phyloP scores from a whole-genome alignment of 2,113 vertebrate species.

The Istiophorus platypterus region DNA sequence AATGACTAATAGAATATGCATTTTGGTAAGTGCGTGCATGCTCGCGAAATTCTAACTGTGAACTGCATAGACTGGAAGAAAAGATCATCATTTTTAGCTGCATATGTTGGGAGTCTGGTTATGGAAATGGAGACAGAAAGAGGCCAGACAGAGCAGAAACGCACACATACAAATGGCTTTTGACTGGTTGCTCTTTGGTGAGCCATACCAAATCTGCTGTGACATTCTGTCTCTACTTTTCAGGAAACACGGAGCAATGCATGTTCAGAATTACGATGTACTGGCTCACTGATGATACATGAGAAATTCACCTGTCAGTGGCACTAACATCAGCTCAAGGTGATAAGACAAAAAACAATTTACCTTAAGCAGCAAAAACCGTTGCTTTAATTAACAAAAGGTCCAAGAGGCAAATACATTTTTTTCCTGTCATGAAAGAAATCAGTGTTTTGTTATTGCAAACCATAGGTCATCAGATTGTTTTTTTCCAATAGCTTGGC shows the following conservation, averaged over 20 bases:
- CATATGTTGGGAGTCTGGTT: constrained; percentile 38
- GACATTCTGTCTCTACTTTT: constrained; percentile 73
- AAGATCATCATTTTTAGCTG: constrained; percentile 23
- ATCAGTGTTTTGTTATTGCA: constrained; percentile 46
- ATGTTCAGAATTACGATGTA: constrained; percentile 52
- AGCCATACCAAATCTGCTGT: constrained; percentile 66
- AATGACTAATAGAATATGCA: constrained; percentile 48
- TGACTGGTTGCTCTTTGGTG: constrained; percentile 66
- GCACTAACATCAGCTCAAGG: constrained; percentile 16
- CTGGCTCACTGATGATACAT: not conserved
- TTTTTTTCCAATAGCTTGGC: constrained; percentile 27
- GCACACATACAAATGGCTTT: constrained; percentile 67
- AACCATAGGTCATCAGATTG: constrained; percentile 55
- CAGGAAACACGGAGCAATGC: constrained; percentile 59
- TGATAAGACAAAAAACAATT: constrained; percentile 1
- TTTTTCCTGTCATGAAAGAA: constrained; percentile 46
- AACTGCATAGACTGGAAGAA: constrained; percentile 3
- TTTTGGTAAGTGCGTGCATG: constrained; percentile 24
- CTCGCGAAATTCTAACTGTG: not conserved
- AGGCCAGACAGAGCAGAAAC: constrained; percentile 55
- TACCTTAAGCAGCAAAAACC: not conserved
- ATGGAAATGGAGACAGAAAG: constrained; percentile 62
- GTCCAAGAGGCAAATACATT: constrained; percentile 19
- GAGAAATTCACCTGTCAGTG: constrained; percentile 35
- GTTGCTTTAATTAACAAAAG: constrained; percentile 35